A percentile compares a stretch with the other conserved stretches of the same genome.
phyloP scores from a whole-genome alignment of 1,140 invertebrate species.

The Trichonephila clavipes region DNA sequence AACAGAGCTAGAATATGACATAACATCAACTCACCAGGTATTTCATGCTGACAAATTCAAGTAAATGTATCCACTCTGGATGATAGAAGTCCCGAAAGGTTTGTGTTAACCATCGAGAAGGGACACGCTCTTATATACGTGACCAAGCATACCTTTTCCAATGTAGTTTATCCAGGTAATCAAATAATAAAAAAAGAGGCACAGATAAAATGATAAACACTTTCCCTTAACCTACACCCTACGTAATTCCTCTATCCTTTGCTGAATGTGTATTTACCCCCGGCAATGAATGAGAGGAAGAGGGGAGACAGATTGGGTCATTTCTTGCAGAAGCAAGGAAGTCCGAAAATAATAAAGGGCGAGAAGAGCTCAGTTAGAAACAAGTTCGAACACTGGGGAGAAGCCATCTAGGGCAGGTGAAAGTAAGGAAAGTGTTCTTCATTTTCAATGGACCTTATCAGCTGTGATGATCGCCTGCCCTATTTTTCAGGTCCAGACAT shows the following conservation, averaged over 20 bases:
- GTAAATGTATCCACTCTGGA: background rate
- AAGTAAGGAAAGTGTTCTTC: constrained; percentile 60
- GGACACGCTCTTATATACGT: background rate
- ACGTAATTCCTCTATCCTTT: constrained; percentile 21
- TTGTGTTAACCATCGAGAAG: background rate
- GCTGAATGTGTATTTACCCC: background rate
- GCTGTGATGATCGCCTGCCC: background rate
- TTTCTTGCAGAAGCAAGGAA: background rate
- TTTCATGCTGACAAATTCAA: constrained; percentile 27
- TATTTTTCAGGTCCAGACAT: constrained; percentile 12
- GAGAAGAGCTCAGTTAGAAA: constrained; percentile 28
- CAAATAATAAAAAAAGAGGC: constrained; percentile 3
- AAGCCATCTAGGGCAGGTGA: constrained; percentile 32
- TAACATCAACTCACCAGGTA: constrained; percentile 30
- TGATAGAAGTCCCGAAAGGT: background rate
- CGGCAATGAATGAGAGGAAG: background rate
- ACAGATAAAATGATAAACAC: background rate
- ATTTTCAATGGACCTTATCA: constrained; percentile 31
- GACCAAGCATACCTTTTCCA: background rate
- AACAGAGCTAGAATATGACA: background rate
- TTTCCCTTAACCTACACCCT: constrained; percentile 50
- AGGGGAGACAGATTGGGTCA: background rate
- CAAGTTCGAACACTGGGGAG: constrained; percentile 24
- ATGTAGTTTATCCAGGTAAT: background rate
- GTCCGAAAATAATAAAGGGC: constrained; percentile 44